These are phyloP conservation scores for Onychostruthus taczanowskii DNA, from an alignment of 2,113 vertebrate species.

Conservation along the genomic window DNA sequence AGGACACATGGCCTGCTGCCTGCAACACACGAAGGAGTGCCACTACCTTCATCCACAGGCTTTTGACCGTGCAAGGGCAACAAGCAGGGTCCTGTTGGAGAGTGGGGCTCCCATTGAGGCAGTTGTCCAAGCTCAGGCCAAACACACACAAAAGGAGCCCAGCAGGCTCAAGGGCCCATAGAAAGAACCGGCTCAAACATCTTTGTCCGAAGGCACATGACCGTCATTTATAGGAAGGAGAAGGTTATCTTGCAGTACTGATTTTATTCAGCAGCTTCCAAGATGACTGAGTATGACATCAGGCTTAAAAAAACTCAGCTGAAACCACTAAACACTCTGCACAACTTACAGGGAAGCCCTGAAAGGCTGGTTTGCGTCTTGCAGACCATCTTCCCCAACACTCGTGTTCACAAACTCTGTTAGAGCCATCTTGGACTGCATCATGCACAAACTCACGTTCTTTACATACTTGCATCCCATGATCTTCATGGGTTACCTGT, in stretches of 20 bases:
- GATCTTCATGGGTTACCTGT: background rate
- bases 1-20: background rate
- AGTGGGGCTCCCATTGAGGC: accelerated
- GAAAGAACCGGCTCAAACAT: background rate
- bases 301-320: conserved; percentile 9
- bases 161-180: background rate
- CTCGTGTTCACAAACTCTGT: background rate
- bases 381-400: background rate
- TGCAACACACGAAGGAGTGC: accelerated
- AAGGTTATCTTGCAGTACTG: background rate
- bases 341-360: background rate
- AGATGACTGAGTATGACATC: background rate
- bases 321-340: background rate
- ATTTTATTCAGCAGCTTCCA: conserved; percentile 7
- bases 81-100: background rate
- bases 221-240: background rate
- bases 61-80: background rate
- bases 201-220: background rate
- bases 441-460: background rate
- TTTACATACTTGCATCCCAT: background rate
- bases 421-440: background rate
- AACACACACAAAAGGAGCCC: accelerated
- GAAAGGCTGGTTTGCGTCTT: background rate
- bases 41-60: background rate
- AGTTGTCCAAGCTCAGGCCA: background rate